Percentiles rank a stretch among this genome's conserved stretches.
phyloP scores from a whole-genome alignment of 2,888 invertebrate species.

The Diloba caeruleocephala region DNA sequence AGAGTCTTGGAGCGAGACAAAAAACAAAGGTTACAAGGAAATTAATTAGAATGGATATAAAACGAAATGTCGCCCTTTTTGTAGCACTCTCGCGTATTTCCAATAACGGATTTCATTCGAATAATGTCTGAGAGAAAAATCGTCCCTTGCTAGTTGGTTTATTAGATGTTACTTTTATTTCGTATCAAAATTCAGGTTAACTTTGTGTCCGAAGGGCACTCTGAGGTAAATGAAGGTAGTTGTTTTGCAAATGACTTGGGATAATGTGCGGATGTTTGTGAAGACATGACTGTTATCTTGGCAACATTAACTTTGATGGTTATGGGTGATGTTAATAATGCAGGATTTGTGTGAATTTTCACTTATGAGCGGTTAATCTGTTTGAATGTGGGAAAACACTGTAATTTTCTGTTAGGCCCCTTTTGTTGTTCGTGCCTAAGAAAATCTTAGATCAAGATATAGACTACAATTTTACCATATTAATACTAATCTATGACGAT shows the following conservation, averaged over 20 bases:
- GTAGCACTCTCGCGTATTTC: constrained; percentile 36
- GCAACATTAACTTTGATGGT: constrained; percentile 54
- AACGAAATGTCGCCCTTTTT: constrained; percentile 39
- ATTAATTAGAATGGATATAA: constrained; percentile 42
- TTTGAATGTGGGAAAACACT: constrained; percentile 13
- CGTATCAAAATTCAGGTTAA: constrained; percentile 31
- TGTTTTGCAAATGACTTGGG: constrained; percentile 59
- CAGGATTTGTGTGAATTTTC: constrained; percentile 36
- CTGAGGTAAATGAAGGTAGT: constrained; percentile 45
- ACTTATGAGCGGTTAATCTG: constrained; percentile 23
- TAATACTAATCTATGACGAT: too few species aligned
- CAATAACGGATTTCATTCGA: constrained; percentile 36
- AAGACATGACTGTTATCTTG: constrained; percentile 57
- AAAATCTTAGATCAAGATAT: too few species aligned
- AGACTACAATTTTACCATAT: too few species aligned
- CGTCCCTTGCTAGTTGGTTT: constrained; percentile 15
- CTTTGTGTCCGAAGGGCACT: constrained; percentile 6
- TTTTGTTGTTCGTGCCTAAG: too few species aligned
- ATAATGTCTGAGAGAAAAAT: constrained; percentile 32
- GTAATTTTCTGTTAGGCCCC: too few species aligned
- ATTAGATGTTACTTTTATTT: constrained; percentile 29
- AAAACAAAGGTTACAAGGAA: constrained; percentile 42
- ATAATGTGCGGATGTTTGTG: constrained; percentile 59
- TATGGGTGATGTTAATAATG: constrained; percentile 53
- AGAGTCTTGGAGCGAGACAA: constrained; percentile 34